Conservation (phyloP, 2,113 vertebrate species). For the Corythornis vintsioides region DNA sequence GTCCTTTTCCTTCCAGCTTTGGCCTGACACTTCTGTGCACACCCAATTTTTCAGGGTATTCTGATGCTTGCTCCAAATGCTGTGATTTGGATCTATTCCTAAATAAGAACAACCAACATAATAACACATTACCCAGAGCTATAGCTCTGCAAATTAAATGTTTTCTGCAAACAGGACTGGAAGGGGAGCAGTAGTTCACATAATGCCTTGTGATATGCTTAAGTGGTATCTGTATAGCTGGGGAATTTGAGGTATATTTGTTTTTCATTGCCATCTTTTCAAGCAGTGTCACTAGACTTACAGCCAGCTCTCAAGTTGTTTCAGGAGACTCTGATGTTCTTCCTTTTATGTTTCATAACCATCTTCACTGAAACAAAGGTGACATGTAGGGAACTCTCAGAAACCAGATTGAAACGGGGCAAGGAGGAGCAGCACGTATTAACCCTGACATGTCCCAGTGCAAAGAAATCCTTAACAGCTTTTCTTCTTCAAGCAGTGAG, state of each 20-base stretch:
- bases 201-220: not conserved
- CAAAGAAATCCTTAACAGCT: not conserved
- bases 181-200: not conserved
- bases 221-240: not conserved
- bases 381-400: not conserved
- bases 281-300: not conserved
- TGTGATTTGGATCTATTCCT: constrained; percentile 13
- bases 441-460: not conserved
- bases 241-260: constrained; percentile 16
- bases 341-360: constrained; percentile 10
- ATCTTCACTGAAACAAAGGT: not conserved
- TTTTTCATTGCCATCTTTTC: constrained; percentile 15
- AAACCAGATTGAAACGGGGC: not conserved
- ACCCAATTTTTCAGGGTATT: not conserved
- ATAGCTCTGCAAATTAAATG: constrained; percentile 36
- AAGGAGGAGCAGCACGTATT: not conserved
- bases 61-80: not conserved
- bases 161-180: constrained; percentile 14
- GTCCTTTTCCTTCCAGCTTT: not conserved
- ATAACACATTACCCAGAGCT: not conserved
- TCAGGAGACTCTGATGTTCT: not conserved
- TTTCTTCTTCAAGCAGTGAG: not conserved
- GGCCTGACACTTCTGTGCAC: not conserved
- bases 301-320: not conserved
- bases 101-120: not conserved